Percentiles rank a stretch among this genome's conserved stretches.
These are phyloP conservation scores for Calliphora vicina DNA, from an alignment of 1,140 invertebrate species.

Conservation along the genomic window DNA sequence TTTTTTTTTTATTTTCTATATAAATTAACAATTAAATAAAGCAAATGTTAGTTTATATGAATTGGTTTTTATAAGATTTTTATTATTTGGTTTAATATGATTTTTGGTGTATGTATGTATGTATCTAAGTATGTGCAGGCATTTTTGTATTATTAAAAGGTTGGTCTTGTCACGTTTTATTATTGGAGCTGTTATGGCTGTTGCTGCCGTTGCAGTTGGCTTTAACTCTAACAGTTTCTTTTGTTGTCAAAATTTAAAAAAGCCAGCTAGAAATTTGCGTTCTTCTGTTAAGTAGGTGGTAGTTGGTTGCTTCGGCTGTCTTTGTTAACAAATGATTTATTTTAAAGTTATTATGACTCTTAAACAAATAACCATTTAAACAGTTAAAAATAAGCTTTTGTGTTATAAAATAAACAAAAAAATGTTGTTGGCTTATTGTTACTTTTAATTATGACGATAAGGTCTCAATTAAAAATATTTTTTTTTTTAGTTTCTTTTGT, in stretches of 20 bases:
- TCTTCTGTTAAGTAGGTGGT: slow-evolving; percentile 4
- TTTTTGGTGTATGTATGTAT: neutral
- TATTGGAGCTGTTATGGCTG: neutral
- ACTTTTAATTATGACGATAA: slow-evolving; percentile 11
- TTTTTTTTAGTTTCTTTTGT: neutral
- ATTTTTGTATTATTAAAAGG: neutral
- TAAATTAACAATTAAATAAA: slow-evolving; percentile 15
- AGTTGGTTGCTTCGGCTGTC: neutral
- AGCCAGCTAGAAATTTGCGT: neutral
- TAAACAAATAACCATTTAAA: neutral
- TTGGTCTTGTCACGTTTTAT: slow-evolving; percentile 9
- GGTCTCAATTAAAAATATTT: neutral
- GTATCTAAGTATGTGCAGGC: too few relatives aligned
- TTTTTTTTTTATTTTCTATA: too few relatives aligned
- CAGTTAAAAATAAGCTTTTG: neutral
- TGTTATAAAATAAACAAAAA: neutral
- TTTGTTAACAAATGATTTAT: slow-evolving; percentile 11
- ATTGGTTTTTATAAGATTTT: slow-evolving; percentile 10
- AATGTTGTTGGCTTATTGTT: neutral
- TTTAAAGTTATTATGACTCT: neutral
- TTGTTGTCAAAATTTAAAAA: neutral
- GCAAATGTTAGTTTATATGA: neutral
- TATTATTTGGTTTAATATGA: neutral
- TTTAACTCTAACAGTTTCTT: neutral
- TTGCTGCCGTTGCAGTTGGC: neutral